phyloP scores from a whole-genome alignment of 1,140 invertebrate species.

The Drosophila lacertosa region DNA sequence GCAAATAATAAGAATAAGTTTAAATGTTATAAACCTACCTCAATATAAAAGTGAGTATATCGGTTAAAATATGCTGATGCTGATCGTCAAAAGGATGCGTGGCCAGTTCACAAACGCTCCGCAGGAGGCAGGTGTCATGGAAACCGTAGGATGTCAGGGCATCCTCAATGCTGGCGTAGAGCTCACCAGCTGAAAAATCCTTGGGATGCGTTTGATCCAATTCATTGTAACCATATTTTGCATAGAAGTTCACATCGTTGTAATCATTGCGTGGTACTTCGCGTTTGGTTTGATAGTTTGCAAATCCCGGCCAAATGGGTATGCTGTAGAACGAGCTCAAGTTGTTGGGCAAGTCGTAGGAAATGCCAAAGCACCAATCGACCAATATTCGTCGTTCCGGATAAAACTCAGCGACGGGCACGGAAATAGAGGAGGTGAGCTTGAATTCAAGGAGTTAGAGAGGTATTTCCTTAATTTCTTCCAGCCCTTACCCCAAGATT shows the following conservation, averaged over 20 bases:
- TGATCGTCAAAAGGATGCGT: conserved; percentile 72
- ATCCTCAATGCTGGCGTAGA: conserved; percentile 68
- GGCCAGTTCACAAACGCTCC: conserved; percentile 75
- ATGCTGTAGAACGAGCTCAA: conserved; percentile 71
- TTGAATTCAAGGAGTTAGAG: too few species aligned
- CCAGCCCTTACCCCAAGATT: conserved; percentile 48
- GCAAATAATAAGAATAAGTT: not conserved
- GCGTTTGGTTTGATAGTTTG: conserved; percentile 60
- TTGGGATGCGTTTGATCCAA: conserved; percentile 54
- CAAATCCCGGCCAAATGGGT: conserved; percentile 77
- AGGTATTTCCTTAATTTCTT: not conserved
- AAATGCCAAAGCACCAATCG: conserved; percentile 78
- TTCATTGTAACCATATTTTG: conserved; percentile 58
- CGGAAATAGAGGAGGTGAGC: conserved; percentile 61
- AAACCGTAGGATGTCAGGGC: conserved; percentile 57
- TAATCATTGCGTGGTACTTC: conserved; percentile 33
- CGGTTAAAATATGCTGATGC: conserved; percentile 62
- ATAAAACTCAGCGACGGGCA: conserved; percentile 62
- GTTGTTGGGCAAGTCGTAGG: conserved; percentile 62
- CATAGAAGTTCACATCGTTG: conserved; percentile 41
- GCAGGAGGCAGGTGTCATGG: conserved; percentile 70
- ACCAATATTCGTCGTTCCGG: conserved; percentile 70
- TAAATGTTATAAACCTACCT: conserved; percentile 49
- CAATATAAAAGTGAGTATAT: conserved; percentile 72
- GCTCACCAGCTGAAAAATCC: conserved; percentile 74